phyloP scores from a whole-genome alignment of 2,797 vertebrate genomes.

The Psittacula echo region DNA sequence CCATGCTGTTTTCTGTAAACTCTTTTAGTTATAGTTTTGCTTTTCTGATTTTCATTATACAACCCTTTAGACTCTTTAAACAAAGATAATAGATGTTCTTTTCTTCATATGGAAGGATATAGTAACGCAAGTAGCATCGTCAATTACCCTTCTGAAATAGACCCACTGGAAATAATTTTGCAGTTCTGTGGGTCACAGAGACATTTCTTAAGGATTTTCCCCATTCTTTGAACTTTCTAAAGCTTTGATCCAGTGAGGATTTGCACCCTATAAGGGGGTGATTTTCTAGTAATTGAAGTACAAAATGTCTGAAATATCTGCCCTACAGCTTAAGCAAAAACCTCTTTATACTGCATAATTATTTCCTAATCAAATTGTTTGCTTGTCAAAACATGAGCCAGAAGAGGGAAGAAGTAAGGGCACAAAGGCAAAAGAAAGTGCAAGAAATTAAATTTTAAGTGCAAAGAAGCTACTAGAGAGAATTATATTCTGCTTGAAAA shows the following conservation, averaged over 20 bases:
- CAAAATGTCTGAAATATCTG: neutral
- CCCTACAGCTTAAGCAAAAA: neutral
- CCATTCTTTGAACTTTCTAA: neutral
- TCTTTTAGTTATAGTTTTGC: neutral
- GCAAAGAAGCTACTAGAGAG: neutral
- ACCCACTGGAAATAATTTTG: neutral
- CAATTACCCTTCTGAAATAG: neutral
- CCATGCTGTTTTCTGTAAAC: neutral
- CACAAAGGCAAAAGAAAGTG: neutral
- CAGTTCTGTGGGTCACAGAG: neutral
- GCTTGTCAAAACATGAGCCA: neutral
- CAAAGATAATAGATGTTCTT: neutral
- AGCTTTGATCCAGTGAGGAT: neutral
- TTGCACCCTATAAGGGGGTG: neutral
- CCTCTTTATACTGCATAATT: neutral
- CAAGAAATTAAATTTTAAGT: neutral
- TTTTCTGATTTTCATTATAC: neutral
- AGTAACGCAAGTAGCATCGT: neutral
- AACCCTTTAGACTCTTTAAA: neutral
- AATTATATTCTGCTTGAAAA: neutral
- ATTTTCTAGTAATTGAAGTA: neutral
- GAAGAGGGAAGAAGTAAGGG: neutral
- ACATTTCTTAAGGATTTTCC: neutral
- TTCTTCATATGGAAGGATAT: neutral
- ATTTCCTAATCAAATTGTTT: neutral